Base-by-base conservation (phyloP, 2,888 invertebrate genomes). In the Idaea biselata region DNA sequence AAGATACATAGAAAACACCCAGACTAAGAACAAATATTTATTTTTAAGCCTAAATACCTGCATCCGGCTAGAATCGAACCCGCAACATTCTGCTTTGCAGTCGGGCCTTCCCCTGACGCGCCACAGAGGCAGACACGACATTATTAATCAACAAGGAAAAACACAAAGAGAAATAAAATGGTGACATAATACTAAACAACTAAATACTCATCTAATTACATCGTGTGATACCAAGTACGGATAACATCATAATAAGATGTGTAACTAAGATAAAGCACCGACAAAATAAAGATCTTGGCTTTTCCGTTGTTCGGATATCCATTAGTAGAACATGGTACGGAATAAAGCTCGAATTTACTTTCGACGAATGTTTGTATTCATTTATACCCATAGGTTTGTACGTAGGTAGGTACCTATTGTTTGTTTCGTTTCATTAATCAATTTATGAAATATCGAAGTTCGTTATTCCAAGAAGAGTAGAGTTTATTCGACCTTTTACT, bases 231-330 rank as follows among this genome's bases (percentile, higher is more conserved):
- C 44, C 8, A 44, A 44, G 44, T 44, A 44, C 44, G 14, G 44
- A 8, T 14, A 11, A 44, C 44, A 44, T 44, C 44, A 44, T 44
- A 44, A 44, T 44, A 44, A 44, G 44, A 44, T 44, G 44, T 44
- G 44, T 44, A 44, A 44, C 44, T 44, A 44, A 44, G 44, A 44
- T 44, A 44, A 44, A 44, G 44, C 44, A 44, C 44, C 44, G 44
- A 44, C 14, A 44, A 44, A 44, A 44, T 44, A 14, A 44, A 44
- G 44, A 44, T 44, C 44, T 44, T 44, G 14, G 44, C 44, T 44
- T 44, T 44, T 11, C 14, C 44, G 44, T 44, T 44, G 44, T 44
- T 44, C 44, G 44, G 44, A 44, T 44, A 44, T 44, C 44, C 44
- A 44, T 44, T 44, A 44, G 44, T 14, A 44, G 11, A 44, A 44